Percentiles rank a stretch among this genome's conserved stretches.
phyloP scores from a whole-genome alignment of 2,888 invertebrate genomes.

The Dolichomitus sp. region DNA sequence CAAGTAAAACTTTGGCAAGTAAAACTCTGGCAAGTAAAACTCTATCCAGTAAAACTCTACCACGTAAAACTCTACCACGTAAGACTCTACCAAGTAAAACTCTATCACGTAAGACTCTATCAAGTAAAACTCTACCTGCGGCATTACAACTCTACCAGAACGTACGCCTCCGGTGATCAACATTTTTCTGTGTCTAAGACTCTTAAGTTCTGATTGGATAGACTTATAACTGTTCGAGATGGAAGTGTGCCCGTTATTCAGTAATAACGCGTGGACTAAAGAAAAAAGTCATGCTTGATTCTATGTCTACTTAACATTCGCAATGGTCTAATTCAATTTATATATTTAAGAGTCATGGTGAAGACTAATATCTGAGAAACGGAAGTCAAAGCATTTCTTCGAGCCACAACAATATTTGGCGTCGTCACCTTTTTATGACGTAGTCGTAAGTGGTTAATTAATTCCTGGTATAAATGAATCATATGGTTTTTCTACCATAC shows the following conservation, averaged over 20 bases:
- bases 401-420: background rate
- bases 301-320: conserved; percentile 65
- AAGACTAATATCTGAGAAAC: conserved; percentile 19
- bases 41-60: too few relatives aligned
- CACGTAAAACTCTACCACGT: too few relatives aligned
- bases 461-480: conserved; percentile 32
- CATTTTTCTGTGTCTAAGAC: too few relatives aligned
- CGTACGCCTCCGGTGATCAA: too few relatives aligned
- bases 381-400: background rate
- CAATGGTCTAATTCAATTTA: conserved; percentile 59
- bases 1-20: too few relatives aligned
- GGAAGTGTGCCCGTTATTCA: conserved; percentile 22
- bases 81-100: too few relatives aligned
- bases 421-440: conserved; percentile 33
- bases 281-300: conserved; percentile 53
- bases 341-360: conserved; percentile 51
- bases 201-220: too few relatives aligned
- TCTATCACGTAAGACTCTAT: too few relatives aligned
- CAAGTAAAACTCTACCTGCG: too few relatives aligned
- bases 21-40: too few relatives aligned
- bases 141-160: too few relatives aligned
- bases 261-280: conserved; percentile 45
- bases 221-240: too few relatives aligned
- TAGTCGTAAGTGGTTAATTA: conserved; percentile 5
- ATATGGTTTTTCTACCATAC: background rate